phyloP scores from a whole-genome alignment of 2,888 invertebrate genomes.

The Scaptomyza tumidula region DNA sequence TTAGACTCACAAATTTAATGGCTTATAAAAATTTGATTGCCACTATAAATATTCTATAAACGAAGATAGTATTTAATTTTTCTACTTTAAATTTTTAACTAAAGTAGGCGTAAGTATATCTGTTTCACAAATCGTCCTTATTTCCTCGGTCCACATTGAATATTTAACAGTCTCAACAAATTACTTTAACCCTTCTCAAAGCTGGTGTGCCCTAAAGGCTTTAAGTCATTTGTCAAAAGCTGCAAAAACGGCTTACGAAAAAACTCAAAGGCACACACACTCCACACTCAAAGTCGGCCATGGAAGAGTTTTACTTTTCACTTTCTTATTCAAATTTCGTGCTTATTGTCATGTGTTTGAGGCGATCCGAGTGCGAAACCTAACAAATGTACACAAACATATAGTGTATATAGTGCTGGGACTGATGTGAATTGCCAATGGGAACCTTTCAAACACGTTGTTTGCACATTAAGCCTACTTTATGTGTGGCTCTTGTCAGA shows the following conservation, averaged over 20 bases:
- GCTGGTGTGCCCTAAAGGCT: slow-evolving; percentile 68
- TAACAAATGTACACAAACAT: slow-evolving; percentile 24
- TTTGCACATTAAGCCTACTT: slow-evolving; percentile 73
- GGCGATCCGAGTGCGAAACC: slow-evolving; percentile 38
- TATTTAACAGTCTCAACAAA: slow-evolving; percentile 78
- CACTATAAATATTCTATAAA: slow-evolving; percentile 41
- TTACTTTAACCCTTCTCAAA: slow-evolving; percentile 77
- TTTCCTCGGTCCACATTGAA: slow-evolving; percentile 61
- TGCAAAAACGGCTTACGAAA: slow-evolving; percentile 65
- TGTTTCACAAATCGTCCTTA: not conserved
- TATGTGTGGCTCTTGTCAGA: slow-evolving; percentile 71
- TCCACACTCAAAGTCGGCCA: slow-evolving; percentile 9
- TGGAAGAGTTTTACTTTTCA: slow-evolving; percentile 58
- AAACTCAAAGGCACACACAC: slow-evolving; percentile 26
- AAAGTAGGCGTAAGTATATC: not conserved
- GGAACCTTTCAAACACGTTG: slow-evolving; percentile 46
- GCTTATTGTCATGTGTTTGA: slow-evolving; percentile 49
- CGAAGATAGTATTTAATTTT: slow-evolving; percentile 52
- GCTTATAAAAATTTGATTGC: slow-evolving; percentile 42
- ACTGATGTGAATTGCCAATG: too few species aligned
- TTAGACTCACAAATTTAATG: slow-evolving; percentile 34
- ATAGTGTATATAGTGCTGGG: slow-evolving; percentile 34
- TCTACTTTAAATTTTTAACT: slow-evolving; percentile 42
- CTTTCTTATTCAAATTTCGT: slow-evolving; percentile 75
- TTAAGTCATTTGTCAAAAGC: slow-evolving; percentile 79